Percentiles rank a stretch among this genome's conserved stretches.
phyloP scores from a whole-genome alignment of 2,797 vertebrate genomes.

The Lateolabrax maculatus region DNA sequence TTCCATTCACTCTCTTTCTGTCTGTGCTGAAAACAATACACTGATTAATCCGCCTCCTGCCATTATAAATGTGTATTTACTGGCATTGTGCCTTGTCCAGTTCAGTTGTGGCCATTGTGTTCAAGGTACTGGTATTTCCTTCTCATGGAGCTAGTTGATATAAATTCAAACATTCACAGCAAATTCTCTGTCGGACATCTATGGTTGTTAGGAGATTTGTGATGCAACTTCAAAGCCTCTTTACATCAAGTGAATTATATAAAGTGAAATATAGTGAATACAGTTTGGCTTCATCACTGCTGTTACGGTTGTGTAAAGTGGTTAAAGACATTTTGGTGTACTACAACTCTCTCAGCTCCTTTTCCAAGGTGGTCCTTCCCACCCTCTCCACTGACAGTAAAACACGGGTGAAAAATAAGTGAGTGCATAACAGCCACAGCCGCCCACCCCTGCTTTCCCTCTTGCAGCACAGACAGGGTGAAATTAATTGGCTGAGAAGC shows the following conservation, averaged over 20 bases:
- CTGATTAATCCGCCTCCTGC: not conserved
- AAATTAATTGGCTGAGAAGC: slow-evolving; percentile 50
- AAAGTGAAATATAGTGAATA: slow-evolving; percentile 6
- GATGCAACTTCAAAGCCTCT: not conserved
- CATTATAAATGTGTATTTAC: not conserved
- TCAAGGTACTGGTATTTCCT: not conserved
- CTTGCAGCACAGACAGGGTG: slow-evolving; percentile 38
- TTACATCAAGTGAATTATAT: not conserved
- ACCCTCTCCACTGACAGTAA: slow-evolving; percentile 20
- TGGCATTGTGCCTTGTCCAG: not conserved
- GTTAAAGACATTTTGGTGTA: not conserved
- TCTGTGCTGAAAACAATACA: not conserved
- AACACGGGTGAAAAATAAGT: slow-evolving; percentile 33
- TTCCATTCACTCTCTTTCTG: not conserved
- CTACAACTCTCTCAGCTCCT: not conserved
- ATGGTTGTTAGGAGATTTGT: slow-evolving; percentile 28
- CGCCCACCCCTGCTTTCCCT: slow-evolving; percentile 1
- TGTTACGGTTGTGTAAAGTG: not conserved
- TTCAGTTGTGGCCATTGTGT: not conserved
- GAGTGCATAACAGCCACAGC: slow-evolving; percentile 20
- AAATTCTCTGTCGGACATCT: slow-evolving; percentile 14
- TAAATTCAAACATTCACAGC: slow-evolving; percentile 6
- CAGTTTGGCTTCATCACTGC: not conserved
- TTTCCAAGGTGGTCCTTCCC: not conserved
- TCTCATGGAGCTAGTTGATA: not conserved